A percentile compares a stretch with the other conserved stretches of the same genome.
Conservation (phyloP, 2,113 vertebrate genomes). For the Macquaria ambigua region DNA sequence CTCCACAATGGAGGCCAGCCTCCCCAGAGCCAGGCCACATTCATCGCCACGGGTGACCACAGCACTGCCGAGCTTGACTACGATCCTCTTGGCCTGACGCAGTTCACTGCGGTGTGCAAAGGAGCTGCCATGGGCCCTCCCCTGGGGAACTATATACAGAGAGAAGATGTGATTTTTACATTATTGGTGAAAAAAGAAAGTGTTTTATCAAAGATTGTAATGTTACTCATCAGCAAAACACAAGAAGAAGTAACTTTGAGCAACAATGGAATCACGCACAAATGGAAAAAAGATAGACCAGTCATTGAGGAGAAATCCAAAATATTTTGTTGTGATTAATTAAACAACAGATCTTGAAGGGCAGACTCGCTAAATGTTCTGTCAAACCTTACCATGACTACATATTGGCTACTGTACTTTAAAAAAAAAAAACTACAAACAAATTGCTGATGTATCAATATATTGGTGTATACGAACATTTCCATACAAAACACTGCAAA, state of each 20-base stretch:
- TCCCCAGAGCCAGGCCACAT: slow-evolving; percentile 94
- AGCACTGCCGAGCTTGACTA: slow-evolving; percentile 97
- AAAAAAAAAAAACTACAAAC: not conserved
- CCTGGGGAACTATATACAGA: slow-evolving; percentile 79
- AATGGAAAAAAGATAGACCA: not conserved
- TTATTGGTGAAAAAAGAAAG: too few relatives aligned
- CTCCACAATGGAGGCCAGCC: slow-evolving; percentile 97
- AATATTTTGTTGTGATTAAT: not conserved
- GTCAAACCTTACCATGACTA: not conserved
- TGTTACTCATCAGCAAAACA: not conserved
- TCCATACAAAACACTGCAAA: not conserved
- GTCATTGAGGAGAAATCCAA: not conserved
- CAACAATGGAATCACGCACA: not conserved
- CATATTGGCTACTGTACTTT: not conserved
- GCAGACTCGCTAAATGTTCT: not conserved
- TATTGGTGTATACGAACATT: not conserved
- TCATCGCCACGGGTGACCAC: slow-evolving; percentile 98
- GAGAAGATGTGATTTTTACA: not conserved
- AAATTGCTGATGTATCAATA: not conserved
- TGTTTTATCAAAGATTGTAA: not conserved
- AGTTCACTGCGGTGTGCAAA: slow-evolving; percentile 94
- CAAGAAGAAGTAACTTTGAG: not conserved
- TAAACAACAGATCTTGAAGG: not conserved
- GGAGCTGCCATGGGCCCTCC: slow-evolving; percentile 88
- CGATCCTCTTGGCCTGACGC: slow-evolving; percentile 94